Evolutionary conservation across 2,888 invertebrate species (phyloP), one percentile per base, ranked within the genome.

Genomic region (Mylabris sibirica): DNA sequence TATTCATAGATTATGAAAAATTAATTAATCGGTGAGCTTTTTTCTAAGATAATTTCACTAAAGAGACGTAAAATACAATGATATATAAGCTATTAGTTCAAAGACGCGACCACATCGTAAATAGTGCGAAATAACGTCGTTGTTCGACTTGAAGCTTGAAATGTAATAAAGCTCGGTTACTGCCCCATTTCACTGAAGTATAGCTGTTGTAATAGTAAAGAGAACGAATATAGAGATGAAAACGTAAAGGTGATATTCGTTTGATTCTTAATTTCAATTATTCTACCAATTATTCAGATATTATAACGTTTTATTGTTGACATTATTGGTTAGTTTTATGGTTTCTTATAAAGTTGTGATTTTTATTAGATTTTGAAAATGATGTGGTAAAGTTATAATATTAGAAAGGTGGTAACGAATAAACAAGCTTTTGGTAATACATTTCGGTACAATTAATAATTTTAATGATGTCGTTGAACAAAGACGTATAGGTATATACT

Each of bases 41-140:
- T 75, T 75, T 73, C 74, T 70, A 74, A 70, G 72, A 74, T 73
- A 74, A 75, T 76, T 72, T 75, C 74, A 74, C 65, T n/a, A 63
- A 74, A 75, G 76, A 74, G 72, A 76, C 71, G 75, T 77, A 75
- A 77, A 75, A 75, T 71, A 73, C 72, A 66, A 74, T 77, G 78
- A 78, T 78, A 75, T 78, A 78, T 78, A 74, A 72, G 75, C 78
- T 75, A 76, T 78, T 76, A 75, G 74, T 72, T 75, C 73, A 75
- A 75, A 75, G 75, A 77, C 72, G 75, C 75, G 72, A 74, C 74
- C 71, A 73, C 73, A 70, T 74, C 75, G 75, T 76, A 76, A 76
- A 76, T 76, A 75, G 75, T 72, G 75, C 70, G 74, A 76, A 76
- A 76, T 74, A 73, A 76, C 74, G 74, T 73, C 67, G 75, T 71